Evolutionary conservation across 2,797 vertebrate genomes (phyloP).

Genomic region (Pseudocheirus occidentalis): DNA sequence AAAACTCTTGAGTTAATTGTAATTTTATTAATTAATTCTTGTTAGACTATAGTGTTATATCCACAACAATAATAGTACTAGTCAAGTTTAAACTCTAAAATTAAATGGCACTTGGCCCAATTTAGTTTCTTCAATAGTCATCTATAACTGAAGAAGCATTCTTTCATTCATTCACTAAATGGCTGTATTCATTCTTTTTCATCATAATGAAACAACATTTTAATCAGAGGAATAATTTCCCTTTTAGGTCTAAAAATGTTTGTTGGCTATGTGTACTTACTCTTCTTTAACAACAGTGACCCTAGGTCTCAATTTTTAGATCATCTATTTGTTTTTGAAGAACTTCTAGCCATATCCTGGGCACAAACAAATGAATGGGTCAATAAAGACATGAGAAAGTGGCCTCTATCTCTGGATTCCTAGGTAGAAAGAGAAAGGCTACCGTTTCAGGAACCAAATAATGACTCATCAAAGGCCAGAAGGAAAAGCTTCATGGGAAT

Average conservation of each 20-base stretch:
- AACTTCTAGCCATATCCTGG: constrained; percentile 39
- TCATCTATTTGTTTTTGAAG: neutral
- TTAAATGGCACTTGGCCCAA: constrained; percentile 2
- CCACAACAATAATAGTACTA: constrained; percentile 38
- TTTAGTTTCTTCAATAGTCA: neutral
- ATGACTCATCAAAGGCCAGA: constrained; percentile 65
- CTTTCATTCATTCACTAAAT: constrained; percentile 5
- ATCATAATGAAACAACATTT: constrained; percentile 29
- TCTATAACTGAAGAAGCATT: constrained; percentile 28
- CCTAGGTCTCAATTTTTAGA: neutral
- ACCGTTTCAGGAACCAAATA: constrained; percentile 64
- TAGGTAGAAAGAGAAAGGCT: constrained; percentile 62
- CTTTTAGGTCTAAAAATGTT: neutral
- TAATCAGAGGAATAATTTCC: constrained; percentile 7
- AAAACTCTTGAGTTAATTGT: constrained; percentile 31
- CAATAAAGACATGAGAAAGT: constrained; percentile 40
- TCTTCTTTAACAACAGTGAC: constrained; percentile 8
- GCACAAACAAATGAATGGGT: neutral
- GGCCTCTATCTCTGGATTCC: constrained; percentile 21
- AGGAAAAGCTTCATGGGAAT: constrained; percentile 44
- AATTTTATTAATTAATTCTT: constrained; percentile 38
- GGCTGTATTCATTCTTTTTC: constrained; percentile 10
- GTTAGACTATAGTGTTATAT: constrained; percentile 31
- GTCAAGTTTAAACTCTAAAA: constrained; percentile 48
- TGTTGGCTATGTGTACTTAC: constrained; percentile 30